Evolutionary conservation across 2,888 invertebrate species (phyloP), one percentile per base, ranked within the genome.

Genomic region (Micoletzkya japonica): DNA sequence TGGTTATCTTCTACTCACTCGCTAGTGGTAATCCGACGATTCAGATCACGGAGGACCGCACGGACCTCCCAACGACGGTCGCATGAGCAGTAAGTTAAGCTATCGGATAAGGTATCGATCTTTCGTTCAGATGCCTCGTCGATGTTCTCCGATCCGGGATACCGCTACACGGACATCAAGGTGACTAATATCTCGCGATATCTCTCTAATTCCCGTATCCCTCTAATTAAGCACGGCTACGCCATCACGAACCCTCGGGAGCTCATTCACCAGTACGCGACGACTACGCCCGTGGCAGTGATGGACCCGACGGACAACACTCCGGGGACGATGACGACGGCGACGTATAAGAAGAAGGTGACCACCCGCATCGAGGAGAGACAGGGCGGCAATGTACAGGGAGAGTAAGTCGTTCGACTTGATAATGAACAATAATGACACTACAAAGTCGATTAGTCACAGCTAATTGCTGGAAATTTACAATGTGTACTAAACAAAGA

Each of bases 191-290:
- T n/a, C n/a, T n/a, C 49, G n/a, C 49, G 49, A 44, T 54, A 17
- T 54, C 54, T 54, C 54, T 54, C 24, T 14, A 26, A n/a, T 54
- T 54, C 7, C 26, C 7, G 6, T 54, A 54, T 14, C 54, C 54
- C 6, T 54, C 72, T 4, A 44, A 57, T 69, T 2, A 34, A 59
- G 70, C 49, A 59, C 50, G 80, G 84, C 66, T 84, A 84, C 72
- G 70, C 78, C 39, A 83, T 84, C 68, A 81, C 84, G n/a, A 84
- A 84, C 67, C 84, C 84, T 34, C 74, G 80, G n/a, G 84, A 84
- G 71, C 73, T 84, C 39, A 84, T 84, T 67, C 84, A 84, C 56
- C 84, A 80, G 68, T 84, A 81, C 63, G 84, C 84, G 7, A 84
- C 84, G 7, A 82, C 79, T 59, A 84, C 84, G 24, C 84, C 84